phyloP scores from a whole-genome alignment of 2,797 vertebrate species.

The Kryptolebias ocellatus region DNA sequence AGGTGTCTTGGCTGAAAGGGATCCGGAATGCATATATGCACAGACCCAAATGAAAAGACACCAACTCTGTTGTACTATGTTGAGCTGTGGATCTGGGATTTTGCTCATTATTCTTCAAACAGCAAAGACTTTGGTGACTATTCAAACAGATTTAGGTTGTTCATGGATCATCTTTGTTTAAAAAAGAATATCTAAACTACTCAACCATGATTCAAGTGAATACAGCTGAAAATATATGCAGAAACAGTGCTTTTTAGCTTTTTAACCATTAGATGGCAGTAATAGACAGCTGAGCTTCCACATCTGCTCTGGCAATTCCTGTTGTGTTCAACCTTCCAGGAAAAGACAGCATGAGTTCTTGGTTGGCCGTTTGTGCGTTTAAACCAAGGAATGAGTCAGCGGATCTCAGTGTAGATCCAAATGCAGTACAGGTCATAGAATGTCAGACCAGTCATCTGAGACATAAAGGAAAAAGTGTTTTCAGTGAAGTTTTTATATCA shows the following conservation, averaged over 20 bases:
- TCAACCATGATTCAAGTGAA: not conserved
- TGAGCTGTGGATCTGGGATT: not conserved
- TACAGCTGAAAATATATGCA: not conserved
- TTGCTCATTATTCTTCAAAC: constrained; percentile 4
- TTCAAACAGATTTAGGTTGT: not conserved
- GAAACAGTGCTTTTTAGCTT: constrained; percentile 24
- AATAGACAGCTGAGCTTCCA: constrained; percentile 70
- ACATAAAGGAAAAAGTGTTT: not conserved
- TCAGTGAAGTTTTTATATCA: not conserved
- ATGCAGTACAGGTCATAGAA: not conserved
- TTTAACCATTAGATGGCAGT: constrained; percentile 85
- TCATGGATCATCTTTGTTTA: not conserved
- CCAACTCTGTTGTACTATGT: constrained; percentile 2
- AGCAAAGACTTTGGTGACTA: not conserved
- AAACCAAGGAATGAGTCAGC: constrained; percentile 57
- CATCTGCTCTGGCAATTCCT: not conserved
- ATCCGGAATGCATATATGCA: constrained; percentile 38
- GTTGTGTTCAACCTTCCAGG: constrained; percentile 35
- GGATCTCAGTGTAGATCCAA: constrained; percentile 16
- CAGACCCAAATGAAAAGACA: constrained; percentile 7
- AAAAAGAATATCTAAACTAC: not conserved
- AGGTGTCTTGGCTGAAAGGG: constrained; percentile 68
- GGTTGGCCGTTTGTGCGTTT: constrained; percentile 29
- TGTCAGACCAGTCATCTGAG: not conserved
- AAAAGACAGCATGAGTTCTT: constrained; percentile 35